phyloP scores from a whole-genome alignment of 2,113 vertebrate species.

The Podilymbus podiceps region DNA sequence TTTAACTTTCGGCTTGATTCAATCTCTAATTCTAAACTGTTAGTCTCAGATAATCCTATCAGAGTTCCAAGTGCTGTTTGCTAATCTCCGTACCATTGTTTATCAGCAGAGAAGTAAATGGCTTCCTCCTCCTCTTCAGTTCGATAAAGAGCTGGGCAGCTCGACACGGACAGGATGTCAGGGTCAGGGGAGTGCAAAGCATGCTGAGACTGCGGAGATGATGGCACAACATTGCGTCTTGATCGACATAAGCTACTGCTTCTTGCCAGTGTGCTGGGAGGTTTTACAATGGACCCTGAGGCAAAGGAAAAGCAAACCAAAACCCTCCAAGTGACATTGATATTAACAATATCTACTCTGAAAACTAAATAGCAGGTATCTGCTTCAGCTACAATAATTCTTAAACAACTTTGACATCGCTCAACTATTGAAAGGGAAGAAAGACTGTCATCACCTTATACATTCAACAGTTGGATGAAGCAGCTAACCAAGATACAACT shows the following conservation, averaged over 20 bases:
- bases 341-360: slow-evolving; percentile 16
- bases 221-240: slow-evolving; percentile 85
- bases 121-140: slow-evolving; percentile 91
- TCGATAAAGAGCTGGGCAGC: slow-evolving; percentile 87
- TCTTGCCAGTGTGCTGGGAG: slow-evolving; percentile 81
- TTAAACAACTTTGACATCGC: neutral
- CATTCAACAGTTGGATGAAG: neutral
- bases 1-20: neutral
- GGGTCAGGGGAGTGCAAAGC: slow-evolving; percentile 89
- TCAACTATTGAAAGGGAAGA: neutral
- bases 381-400: neutral
- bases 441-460: neutral
- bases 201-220: slow-evolving; percentile 82
- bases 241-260: slow-evolving; percentile 93
- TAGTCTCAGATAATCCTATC: slow-evolving; percentile 7
- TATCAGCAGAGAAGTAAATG: slow-evolving; percentile 90
- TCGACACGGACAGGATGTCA: slow-evolving; percentile 94
- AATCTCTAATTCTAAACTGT: slow-evolving; percentile 19
- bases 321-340: slow-evolving; percentile 32
- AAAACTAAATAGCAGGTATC: neutral
- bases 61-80: neutral
- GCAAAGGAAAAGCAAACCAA: slow-evolving; percentile 53
- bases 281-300: slow-evolving; percentile 78
- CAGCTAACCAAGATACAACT: neutral
- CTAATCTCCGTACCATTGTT: slow-evolving; percentile 84